Evolutionary conservation across 2,113 vertebrate species (phyloP), one percentile per base, ranked within the genome.

Genomic region (Hypocryptadius cinnamomeus): DNA sequence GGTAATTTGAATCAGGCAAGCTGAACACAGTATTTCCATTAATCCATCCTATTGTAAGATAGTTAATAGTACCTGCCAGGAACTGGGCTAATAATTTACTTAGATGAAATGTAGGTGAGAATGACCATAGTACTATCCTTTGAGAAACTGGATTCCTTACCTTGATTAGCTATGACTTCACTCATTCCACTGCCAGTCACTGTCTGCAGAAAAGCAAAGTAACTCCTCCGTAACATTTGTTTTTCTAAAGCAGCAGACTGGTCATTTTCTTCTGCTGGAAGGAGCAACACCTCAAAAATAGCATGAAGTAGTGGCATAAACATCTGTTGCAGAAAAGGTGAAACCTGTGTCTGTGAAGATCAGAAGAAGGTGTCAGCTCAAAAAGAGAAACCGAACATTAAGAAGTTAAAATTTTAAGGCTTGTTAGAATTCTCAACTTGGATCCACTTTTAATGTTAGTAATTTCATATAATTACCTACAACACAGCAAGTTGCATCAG

Each of bases 201-300:
- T 7, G 99, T 99, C 91, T 99, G 99, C 50, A 99, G 97, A 96
- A 99, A 99, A 94, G 98, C 98, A 96, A 99, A 99, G 97, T 99
- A 99, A 97, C 99, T 99, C 80, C 99, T 97, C 60, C 99, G 91
- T 94, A 99, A 90, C 99, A 99, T 99, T 79, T 99, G 99, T 71
- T 99, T 99, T 97, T 99, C 99, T 90, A 99, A 97, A 27, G 99
- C 99, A 9, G 99, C 99, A 54, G 99, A 98, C 93, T 99, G 99
- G 96, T 99, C 99, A 17, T 99, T 99, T 61, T 99, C 99, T 95
- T 99, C 99, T 4, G 98, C 99, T n/a, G 99, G 99, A 61, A 98
- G 98, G 3, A 98, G 98, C 96, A 99, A 85, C 27, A 98, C 98
- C 97, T 99, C 99, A 81, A 99, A 99, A 96, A 99, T 99, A 87